Evolutionary conservation across 1,140 invertebrate species (phyloP), one percentile per base, ranked within the genome.

Genomic region (Meloidogyne exigua): DNA sequence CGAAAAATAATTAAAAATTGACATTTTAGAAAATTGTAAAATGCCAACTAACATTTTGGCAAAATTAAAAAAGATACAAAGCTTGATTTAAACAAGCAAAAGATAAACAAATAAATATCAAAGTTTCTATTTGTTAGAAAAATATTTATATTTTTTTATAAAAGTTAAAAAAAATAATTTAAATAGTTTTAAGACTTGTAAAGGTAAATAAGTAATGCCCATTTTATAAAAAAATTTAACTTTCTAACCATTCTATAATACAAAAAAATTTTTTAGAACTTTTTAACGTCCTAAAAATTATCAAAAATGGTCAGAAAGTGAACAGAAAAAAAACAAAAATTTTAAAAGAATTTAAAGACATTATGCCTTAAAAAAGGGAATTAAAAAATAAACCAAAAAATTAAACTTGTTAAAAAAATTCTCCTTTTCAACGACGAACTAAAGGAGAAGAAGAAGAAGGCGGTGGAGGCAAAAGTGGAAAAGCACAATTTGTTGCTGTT

Each of bases 381-480:
- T 9, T 42, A 42, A 42, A 42, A 39, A 69, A 68, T 2, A 12
- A 28, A 21, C 25, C 44, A 10, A 69, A 28, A n/a, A n/a, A n/a
- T n/a, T 12, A 69, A 32, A 69, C 7, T 25, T 44, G 0, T 32
- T 21, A 10, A 39, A 39, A 39, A 32, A 32, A 3, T 32, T 49
- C 18, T 49, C 3, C 5, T n/a, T 12, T n/a, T 57, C 5, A 57
- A 21, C 49, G 49, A 18, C 49, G 49, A 57, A 57, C n/a, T n/a
- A 57, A 9, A 57, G 49, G 49, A n/a, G 49, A 57, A 9, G 49
- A n/a, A 21, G 49, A 57, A 9, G 79, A 65, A 28, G 85, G 85
- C 7, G 85, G 85, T 28, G 85, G 85, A n/a, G 85, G 85, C 13
- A 87, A 73, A 15, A 87, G 62, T 13, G 86, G 86, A 23, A 85